Evolutionary conservation across 2,888 invertebrate genomes (phyloP).

Genomic region (Clunio marinus): DNA sequence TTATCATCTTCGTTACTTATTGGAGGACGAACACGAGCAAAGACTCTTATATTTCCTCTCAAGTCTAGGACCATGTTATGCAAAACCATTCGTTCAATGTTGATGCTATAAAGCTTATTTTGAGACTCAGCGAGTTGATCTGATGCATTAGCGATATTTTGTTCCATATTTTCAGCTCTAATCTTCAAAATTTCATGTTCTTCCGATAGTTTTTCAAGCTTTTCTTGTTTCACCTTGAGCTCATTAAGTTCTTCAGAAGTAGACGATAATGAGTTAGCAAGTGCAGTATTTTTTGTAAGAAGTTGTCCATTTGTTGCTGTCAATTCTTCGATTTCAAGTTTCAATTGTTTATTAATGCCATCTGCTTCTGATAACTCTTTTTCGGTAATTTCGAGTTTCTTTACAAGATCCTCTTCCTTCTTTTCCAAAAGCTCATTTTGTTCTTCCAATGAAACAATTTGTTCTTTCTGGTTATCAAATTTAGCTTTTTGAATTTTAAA

Average conservation of each 20-base stretch:
- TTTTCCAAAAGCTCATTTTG: not conserved
- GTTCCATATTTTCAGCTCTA: constrained; percentile 43
- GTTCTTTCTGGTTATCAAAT: constrained; percentile 53
- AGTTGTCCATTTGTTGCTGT: not conserved
- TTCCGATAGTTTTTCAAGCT: constrained; percentile 42
- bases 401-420: constrained; percentile 51
- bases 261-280: not conserved
- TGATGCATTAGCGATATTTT: constrained; percentile 44
- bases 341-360: not conserved
- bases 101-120: constrained; percentile 49
- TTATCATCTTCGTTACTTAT: constrained; percentile 55
- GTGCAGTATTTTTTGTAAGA: constrained; percentile 23
- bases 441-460: not conserved
- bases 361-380: constrained; percentile 44
- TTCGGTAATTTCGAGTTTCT: constrained; percentile 41
- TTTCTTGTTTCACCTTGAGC: not conserved
- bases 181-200: constrained; percentile 46
- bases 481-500: constrained; percentile 56
- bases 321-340: not conserved
- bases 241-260: constrained; percentile 7
- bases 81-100: constrained; percentile 59
- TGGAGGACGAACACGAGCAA: constrained; percentile 71
- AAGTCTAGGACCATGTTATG: constrained; percentile 72
- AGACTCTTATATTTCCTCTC: constrained; percentile 75
- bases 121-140: constrained; percentile 44